Evolutionary conservation across 2,888 invertebrate species (phyloP), one percentile per base, ranked within the genome.

Genomic region (Galeopsomyia nigrocyanea): DNA sequence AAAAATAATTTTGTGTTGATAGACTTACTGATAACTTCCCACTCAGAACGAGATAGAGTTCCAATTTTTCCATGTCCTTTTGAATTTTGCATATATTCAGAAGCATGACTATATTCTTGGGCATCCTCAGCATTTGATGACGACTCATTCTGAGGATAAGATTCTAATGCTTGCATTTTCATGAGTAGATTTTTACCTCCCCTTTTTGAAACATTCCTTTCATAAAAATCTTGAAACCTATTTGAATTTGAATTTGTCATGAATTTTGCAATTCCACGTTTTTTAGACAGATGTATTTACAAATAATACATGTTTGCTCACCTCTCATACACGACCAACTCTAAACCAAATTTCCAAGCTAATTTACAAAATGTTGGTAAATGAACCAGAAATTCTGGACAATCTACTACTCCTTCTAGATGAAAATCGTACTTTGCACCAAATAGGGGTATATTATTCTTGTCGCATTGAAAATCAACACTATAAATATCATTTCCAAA

Each of bases 311-410:
- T 31, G 31, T 49, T 55, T n/a, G n/a, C 75, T 78, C 78, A 84
- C 85, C 90, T 89, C 78, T 91, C 92, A 79, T 91, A 92, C 64
- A 89, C 88, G 0, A 92, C 88, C 77, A 94, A 87, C 81, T 93
- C 91, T 51, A 94, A 86, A 0, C 93, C 94, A 88, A 89, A 93
- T 81, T 92, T 92, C 53, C 89, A 88, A 14, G 93, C 94, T 67
- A 94, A 85, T 81, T 92, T 94, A 55, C 91, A 89, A 68, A 99
- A 88, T 5, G 94, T 89, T 19, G 97, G 95, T 87, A 98, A 96
- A 87, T 99, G 93, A 17, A 99, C 97, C 72, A 99, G 89, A 88
- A 98, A 99, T 86, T 99, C 99, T 1, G 99, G 99, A 86, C 99
- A 99, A 86, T 99, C 93, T 0, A 99, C 99, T 9, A 97, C 97